phyloP scores from a whole-genome alignment of 92 coral and sea anemone genomes.

The Phenganax stokvisi region DNA sequence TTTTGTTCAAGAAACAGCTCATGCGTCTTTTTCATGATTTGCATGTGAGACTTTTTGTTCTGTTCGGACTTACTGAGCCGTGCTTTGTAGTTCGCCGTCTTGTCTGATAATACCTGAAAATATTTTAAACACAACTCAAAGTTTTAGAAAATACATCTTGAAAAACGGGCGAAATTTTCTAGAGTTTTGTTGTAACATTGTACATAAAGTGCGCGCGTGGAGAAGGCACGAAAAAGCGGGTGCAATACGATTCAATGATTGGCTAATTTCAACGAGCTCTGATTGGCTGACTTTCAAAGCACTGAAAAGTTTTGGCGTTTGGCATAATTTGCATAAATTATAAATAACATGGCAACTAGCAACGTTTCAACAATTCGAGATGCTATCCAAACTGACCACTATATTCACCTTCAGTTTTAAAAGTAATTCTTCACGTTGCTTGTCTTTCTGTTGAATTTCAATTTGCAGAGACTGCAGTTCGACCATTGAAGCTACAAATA shows the following conservation, averaged over 20 bases:
- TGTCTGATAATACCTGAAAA: constrained; percentile 74
- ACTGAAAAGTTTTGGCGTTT: no score
- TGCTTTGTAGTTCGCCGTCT: constrained; percentile 68
- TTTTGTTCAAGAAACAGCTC: constrained; percentile 78
- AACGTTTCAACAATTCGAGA: no score
- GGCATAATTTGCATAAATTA: no score
- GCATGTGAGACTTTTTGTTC: constrained; percentile 84
- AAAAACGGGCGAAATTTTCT: no score
- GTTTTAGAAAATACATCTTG: not conserved
- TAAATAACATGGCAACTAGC: no score
- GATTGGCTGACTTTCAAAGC: no score
- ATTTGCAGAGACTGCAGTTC: constrained; percentile 70
- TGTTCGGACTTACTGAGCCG: constrained; percentile 76
- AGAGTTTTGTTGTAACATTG: no score
- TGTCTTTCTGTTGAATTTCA: constrained; percentile 76
- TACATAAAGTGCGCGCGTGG: no score
- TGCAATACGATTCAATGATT: no score
- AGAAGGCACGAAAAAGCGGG: not conserved
- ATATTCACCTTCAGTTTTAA: constrained; percentile 72
- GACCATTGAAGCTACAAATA: constrained; percentile 53
- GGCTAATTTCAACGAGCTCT: no score
- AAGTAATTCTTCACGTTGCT: constrained; percentile 80
- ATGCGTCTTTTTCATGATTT: constrained; percentile 87
- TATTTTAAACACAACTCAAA: not conserved
- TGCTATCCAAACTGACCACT: not conserved